Base-by-base conservation (phyloP, 2,113 vertebrate species). In the Macaca nemestrina region DNA sequence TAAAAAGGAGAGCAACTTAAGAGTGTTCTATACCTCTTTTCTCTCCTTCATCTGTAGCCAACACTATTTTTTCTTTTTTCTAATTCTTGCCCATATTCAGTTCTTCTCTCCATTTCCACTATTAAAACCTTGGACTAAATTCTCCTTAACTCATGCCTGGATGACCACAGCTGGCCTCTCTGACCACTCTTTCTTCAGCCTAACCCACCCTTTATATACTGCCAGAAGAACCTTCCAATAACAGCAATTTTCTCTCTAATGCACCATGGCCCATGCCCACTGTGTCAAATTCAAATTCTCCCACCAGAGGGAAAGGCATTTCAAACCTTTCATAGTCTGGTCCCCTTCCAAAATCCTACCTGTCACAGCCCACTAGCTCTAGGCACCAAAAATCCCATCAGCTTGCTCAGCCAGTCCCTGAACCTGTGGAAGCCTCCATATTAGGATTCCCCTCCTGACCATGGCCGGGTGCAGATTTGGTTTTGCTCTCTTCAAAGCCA, bases 391-490 rank as follows among this genome's bases (percentile, higher is more conserved):
- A 57, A 50, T 43, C 27, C 30, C 52, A 38, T 48, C 27, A 38
- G 1, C 8, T 30, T 55, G n/a, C 13, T 90, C 32, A 48, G 22
- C 3, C 2, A 17, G 18, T 38, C 72, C 27, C 17, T 11, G 35
- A 59, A 1, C 38, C 52, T 73, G 55, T 68, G 8, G 50, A 32
- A 35, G 6, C 35, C 79, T 52, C 48, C 6, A 48, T 5, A n/a
- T 8, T 3, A 43, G 72, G 12, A 27, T 13, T 32, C 5, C 40
- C n/a, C 14, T 40, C 13, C 18, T 48, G 73, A 43, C 4, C 12
- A 17, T 0, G 0, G 35, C 13, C 0, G 59, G 48, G 43, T 18
- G 32, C 52, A 43, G 57, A 50, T 50, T 9, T 30, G 2, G 20
- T 93, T 17, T 75, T 52, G n/a, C 17, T 70, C 2, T 86, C 32